Percentiles rank a stretch among this genome's conserved stretches.
Conservation (phyloP, 1,140 invertebrate species). For the Hormaphis cornu region DNA sequence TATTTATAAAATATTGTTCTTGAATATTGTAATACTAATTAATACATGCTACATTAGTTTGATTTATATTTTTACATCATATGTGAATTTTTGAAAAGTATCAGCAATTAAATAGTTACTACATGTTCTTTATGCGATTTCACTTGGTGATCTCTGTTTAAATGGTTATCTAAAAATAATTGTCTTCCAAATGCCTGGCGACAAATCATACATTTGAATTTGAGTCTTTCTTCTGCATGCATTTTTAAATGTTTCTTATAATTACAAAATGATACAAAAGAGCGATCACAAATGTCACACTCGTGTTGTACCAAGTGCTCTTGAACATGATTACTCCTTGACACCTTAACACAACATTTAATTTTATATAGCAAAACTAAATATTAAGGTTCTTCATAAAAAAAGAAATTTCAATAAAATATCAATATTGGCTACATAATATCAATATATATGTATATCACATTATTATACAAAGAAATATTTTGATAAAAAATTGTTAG, state of each 20-base stretch:
- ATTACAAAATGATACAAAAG: conserved; percentile 26
- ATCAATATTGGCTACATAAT: not conserved
- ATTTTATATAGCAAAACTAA: not conserved
- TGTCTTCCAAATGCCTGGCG: conserved; percentile 27
- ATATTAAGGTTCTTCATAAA: not conserved
- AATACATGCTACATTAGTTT: not conserved
- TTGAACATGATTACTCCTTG: conserved; percentile 23
- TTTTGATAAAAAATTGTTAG: too few species aligned
- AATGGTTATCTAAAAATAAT: conserved; percentile 18
- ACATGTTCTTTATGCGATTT: not conserved
- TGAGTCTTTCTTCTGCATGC: conserved; percentile 13
- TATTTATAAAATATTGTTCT: too few species aligned
- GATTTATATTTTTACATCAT: not conserved
- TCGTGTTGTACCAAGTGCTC: conserved; percentile 13
- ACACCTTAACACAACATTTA: not conserved
- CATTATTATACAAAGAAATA: too few species aligned
- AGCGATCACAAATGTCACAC: conserved; percentile 19
- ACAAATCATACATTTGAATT: conserved; percentile 15
- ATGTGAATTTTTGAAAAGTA: not conserved
- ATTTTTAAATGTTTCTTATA: conserved; percentile 31
- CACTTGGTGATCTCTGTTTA: conserved; percentile 2
- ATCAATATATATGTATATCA: too few species aligned
- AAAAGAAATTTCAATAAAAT: not conserved
- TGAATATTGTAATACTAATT: too few species aligned
- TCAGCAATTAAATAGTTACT: not conserved